These are phyloP conservation scores for Scolanthus callimorphus DNA, from an alignment of 92 coral and sea anemone genomes.

Conservation along the genomic window DNA sequence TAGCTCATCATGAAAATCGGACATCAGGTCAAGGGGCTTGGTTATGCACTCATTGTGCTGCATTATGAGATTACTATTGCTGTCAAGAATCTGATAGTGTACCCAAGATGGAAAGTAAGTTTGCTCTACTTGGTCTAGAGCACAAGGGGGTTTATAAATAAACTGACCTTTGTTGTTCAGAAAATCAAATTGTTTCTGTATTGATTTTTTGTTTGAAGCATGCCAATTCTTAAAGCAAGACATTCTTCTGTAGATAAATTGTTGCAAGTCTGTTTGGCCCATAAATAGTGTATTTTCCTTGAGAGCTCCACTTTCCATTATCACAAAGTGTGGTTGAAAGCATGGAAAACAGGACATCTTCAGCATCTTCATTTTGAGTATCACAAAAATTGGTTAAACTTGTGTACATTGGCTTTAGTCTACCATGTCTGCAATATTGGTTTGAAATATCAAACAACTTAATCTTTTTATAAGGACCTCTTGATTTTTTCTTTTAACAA, in stretches of 20 bases:
- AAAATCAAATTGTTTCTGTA: conserved; percentile 16
- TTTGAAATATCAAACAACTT: conserved; percentile 20
- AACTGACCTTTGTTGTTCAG: conserved; percentile 1
- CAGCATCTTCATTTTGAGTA: too few relatives aligned
- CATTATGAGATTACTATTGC: neutral
- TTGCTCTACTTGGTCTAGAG: conserved; percentile 4
- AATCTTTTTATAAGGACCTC: conserved; percentile 14
- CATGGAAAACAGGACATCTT: conserved; percentile 21
- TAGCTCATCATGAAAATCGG: conserved; percentile 5
- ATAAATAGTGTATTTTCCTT: conserved; percentile 9
- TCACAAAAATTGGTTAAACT: too few relatives aligned
- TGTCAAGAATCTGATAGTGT: conserved; percentile 1
- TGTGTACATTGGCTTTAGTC: conserved; percentile 10
- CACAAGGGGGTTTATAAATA: conserved; percentile 5
- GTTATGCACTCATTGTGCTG: neutral
- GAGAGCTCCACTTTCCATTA: conserved; percentile 14
- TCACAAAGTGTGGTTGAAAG: conserved; percentile 2
- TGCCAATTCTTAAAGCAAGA: conserved; percentile 16
- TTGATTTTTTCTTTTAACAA: conserved; percentile 15
- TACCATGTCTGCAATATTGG: conserved; percentile 14
- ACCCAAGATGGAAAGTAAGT: conserved; percentile 15
- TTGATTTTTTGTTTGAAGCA: conserved; percentile 26
- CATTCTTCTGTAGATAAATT: conserved; percentile 22
- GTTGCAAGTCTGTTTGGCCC: conserved; percentile 18
- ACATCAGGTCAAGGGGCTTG: conserved; percentile 7